Evolutionary conservation across 2,113 vertebrate species (phyloP).

Genomic region (Nothocercus nigrocapillus): DNA sequence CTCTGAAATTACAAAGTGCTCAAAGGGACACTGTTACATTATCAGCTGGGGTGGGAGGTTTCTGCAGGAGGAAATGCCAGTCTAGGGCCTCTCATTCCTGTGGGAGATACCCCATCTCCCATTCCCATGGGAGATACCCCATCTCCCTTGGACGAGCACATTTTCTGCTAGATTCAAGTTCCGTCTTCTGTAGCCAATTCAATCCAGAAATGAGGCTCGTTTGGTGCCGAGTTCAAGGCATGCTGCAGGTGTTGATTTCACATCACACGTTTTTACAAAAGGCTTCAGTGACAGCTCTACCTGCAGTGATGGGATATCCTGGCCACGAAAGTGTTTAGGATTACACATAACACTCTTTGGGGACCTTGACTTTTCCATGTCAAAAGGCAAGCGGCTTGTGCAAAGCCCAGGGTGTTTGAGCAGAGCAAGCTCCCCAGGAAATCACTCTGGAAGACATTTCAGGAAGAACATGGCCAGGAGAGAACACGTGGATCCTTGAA

Average conservation of each 20-base stretch:
- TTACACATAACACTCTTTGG: neutral
- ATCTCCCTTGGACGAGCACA: neutral
- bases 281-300: neutral
- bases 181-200: neutral
- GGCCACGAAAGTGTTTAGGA: neutral
- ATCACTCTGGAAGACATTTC: neutral
- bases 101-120: neutral
- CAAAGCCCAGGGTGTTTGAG: neutral
- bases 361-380: neutral
- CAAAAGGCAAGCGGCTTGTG: neutral
- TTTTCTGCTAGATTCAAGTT: neutral
- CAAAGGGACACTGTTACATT: neutral
- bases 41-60: neutral
- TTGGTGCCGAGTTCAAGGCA: neutral
- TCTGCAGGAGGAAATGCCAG: too few species aligned
- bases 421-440: neutral
- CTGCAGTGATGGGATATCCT: neutral
- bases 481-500: neutral
- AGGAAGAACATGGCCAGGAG: neutral
- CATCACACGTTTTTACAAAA: neutral
- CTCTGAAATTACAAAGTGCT: neutral
- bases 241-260: neutral
- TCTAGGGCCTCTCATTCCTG: neutral
- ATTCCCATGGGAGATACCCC: neutral
- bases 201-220: constrained; percentile 11